phyloP scores from a whole-genome alignment of 2,888 invertebrate genomes.

The Synanthedon andrenaeformis region DNA sequence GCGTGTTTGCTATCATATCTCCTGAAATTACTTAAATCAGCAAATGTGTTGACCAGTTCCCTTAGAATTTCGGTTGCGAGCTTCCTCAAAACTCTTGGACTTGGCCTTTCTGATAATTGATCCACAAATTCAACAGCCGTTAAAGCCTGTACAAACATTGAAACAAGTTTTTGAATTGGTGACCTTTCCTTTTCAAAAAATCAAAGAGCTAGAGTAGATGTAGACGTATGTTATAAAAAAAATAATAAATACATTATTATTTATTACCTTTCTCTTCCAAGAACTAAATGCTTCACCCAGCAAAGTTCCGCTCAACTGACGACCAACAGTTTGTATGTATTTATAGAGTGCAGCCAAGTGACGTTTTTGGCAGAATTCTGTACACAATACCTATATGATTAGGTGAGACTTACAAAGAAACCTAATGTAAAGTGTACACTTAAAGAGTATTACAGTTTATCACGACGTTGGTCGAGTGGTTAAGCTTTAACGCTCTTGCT shows the following conservation, averaged over 20 bases:
- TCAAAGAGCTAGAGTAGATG: too few relatives aligned
- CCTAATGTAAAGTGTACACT: too few relatives aligned
- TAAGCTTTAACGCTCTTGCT: too few relatives aligned
- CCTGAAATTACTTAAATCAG: constrained; percentile 20
- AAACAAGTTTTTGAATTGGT: too few relatives aligned
- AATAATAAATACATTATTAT: constrained; percentile 12
- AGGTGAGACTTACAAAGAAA: too few relatives aligned
- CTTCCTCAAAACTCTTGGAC: constrained; percentile 17
- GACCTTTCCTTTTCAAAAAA: too few relatives aligned
- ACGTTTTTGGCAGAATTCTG: constrained; percentile 36
- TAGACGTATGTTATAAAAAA: too few relatives aligned
- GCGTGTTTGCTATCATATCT: constrained; percentile 7
- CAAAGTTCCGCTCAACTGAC: constrained; percentile 20
- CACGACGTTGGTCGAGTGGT: too few relatives aligned
- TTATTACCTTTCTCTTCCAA: constrained; percentile 38
- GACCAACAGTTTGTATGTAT: constrained; percentile 22
- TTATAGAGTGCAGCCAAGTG: constrained; percentile 31
- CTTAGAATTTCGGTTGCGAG: constrained; percentile 19
- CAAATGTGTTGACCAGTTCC: constrained; percentile 31
- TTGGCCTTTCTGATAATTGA: constrained; percentile 15
- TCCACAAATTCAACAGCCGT: constrained; percentile 5
- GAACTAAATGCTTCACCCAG: constrained; percentile 28
- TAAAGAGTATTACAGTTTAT: too few relatives aligned
- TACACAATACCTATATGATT: background rate
- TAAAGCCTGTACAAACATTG: constrained; percentile 19